A percentile compares a stretch with the other conserved stretches of the same genome.
phyloP scores from a whole-genome alignment of 2,797 vertebrate genomes.

The Acanthopagrus latus region DNA sequence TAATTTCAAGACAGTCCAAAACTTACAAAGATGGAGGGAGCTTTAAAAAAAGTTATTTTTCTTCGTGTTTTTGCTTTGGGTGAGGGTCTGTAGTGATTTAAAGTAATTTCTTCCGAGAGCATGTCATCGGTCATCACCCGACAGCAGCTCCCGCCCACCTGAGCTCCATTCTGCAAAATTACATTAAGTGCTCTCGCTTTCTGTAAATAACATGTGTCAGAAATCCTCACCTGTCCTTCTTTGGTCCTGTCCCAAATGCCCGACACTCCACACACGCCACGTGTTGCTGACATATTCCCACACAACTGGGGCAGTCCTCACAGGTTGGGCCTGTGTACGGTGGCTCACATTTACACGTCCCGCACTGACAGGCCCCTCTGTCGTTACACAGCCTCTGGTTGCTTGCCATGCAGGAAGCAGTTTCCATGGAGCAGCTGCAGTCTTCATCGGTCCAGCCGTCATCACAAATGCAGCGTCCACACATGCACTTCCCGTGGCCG shows the following conservation, averaged over 20 bases:
- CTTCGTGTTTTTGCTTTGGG: no score
- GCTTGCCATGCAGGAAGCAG: slow-evolving; percentile 28
- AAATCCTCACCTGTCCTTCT: slow-evolving; percentile 49
- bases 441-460: slow-evolving; percentile 31
- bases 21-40: no score
- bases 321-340: slow-evolving; percentile 47
- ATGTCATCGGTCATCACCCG: no score
- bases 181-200: no score
- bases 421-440: slow-evolving; percentile 64
- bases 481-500: slow-evolving; percentile 61
- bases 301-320: slow-evolving; percentile 37
- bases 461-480: slow-evolving; percentile 55
- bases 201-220: no score
- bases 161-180: no score
- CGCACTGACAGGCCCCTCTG: slow-evolving; percentile 53
- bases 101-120: no score
- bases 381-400: slow-evolving; percentile 57
- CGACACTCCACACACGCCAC: slow-evolving; percentile 45
- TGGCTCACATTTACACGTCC: slow-evolving; percentile 27
- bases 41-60: no score
- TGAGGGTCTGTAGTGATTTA: no score
- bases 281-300: rapidly evolving
- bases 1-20: no score
- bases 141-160: no score
- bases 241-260: slow-evolving; percentile 42